Percentiles rank a stretch among this genome's conserved stretches.
These are phyloP conservation scores for human (Homo sapiens) DNA, from an alignment of 2,113 vertebrate genomes.

Conservation along the genomic window GRCh38 chrX:144885501-144886000, in stretches of 20 bases:
- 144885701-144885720: not conserved
- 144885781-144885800: not conserved
- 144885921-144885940: not conserved
- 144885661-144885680: not conserved
- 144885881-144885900: not conserved
- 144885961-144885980: not conserved
- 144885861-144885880: not conserved
- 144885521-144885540: not conserved
- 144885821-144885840: not conserved
- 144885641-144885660: not conserved
- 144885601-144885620: not conserved
- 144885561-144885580: not conserved
- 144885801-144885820: not conserved
- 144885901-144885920: not conserved
- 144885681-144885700: not conserved
- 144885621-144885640: not conserved
- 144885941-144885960: not conserved
- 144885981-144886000: not conserved
- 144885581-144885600: not conserved
- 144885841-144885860: not conserved
- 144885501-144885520: not conserved
- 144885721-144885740: not conserved
- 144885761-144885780: not conserved
- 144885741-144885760: not conserved
- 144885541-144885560: not conserved